Evolutionary conservation across 2,113 vertebrate species (phyloP).

Genomic region (Sialia sialis): DNA sequence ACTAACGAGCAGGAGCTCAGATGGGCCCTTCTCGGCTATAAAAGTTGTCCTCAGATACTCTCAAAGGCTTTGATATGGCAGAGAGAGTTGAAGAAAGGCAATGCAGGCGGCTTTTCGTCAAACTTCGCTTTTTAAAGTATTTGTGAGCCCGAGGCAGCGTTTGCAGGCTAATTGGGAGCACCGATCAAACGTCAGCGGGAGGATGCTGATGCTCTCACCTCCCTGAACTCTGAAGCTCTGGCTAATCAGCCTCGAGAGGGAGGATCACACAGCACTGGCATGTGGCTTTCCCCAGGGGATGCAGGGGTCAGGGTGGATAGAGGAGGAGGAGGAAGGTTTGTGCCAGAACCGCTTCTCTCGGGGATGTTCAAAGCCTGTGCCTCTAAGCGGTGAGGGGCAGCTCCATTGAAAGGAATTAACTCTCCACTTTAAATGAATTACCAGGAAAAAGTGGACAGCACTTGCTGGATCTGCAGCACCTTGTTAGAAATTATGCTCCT

Average conservation of each 20-base stretch:
- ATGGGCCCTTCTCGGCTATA: background rate
- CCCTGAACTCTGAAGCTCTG: background rate
- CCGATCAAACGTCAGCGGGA: background rate
- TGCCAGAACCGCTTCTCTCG: background rate
- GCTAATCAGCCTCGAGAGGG: background rate
- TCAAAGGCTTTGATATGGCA: background rate
- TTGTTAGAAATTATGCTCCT: fast-evolving
- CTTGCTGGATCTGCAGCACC: background rate
- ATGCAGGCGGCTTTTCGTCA: background rate
- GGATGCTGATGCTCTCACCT: background rate
- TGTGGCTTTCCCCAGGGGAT: background rate
- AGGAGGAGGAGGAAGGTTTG: conserved; percentile 31
- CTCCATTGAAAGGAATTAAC: background rate
- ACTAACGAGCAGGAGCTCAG: background rate
- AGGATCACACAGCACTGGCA: background rate
- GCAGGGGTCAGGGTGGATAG: conserved; percentile 9
- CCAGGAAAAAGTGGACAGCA: background rate
- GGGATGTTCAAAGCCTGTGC: background rate
- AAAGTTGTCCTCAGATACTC: background rate
- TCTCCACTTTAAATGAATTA: background rate
- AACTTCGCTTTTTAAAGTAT: background rate
- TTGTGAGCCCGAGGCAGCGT: background rate
- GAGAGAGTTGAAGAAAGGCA: conserved; percentile 19
- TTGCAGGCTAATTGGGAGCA: conserved; percentile 41
- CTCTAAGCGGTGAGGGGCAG: background rate